These are phyloP conservation scores for Dorcus hopei DNA, from an alignment of 2,888 invertebrate genomes.

Conservation along the genomic window DNA sequence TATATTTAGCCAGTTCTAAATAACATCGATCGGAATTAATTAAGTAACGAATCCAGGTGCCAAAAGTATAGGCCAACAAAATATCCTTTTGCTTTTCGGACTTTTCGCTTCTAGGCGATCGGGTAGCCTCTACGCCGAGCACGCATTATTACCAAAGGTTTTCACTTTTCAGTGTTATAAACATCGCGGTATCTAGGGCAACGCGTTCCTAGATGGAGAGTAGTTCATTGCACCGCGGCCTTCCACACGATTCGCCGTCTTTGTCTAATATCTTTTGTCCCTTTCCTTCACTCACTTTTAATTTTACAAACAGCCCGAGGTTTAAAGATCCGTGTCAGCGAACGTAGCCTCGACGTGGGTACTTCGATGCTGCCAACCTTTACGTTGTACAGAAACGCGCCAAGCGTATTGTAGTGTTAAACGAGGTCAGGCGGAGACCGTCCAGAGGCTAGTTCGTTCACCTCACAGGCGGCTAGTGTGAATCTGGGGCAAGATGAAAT, in stretches of 20 bases:
- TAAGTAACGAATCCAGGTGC: neutral
- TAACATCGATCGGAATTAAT: slow-evolving; percentile 11
- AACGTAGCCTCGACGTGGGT: slow-evolving; percentile 35
- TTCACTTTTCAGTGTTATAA: slow-evolving; percentile 32
- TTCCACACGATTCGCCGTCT: slow-evolving; percentile 47
- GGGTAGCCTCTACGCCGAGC: neutral
- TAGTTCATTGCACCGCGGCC: slow-evolving; percentile 62
- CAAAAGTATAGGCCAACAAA: neutral
- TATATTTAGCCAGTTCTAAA: slow-evolving; percentile 10
- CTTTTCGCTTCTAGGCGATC: neutral
- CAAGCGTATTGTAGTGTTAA: slow-evolving; percentile 25
- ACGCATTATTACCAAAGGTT: slow-evolving; percentile 19
- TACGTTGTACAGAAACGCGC: slow-evolving; percentile 39
- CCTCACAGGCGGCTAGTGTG: slow-evolving; percentile 50
- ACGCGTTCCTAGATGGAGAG: slow-evolving; percentile 50
- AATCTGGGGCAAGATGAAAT: slow-evolving; percentile 66
- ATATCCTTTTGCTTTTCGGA: neutral
- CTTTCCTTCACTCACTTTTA: slow-evolving; percentile 39
- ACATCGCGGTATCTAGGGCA: slow-evolving; percentile 44
- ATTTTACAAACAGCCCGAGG: slow-evolving; percentile 38
- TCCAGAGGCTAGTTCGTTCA: slow-evolving; percentile 60
- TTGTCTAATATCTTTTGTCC: slow-evolving; percentile 30
- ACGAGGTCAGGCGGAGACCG: slow-evolving; percentile 49
- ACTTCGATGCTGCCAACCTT: slow-evolving; percentile 12
- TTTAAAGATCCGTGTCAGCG: slow-evolving; percentile 43